Evolutionary conservation across 23 tunicate genomes (phyloP), one percentile per base, ranked within the genome.

Genomic region (Aplidium turbinatum): DNA sequence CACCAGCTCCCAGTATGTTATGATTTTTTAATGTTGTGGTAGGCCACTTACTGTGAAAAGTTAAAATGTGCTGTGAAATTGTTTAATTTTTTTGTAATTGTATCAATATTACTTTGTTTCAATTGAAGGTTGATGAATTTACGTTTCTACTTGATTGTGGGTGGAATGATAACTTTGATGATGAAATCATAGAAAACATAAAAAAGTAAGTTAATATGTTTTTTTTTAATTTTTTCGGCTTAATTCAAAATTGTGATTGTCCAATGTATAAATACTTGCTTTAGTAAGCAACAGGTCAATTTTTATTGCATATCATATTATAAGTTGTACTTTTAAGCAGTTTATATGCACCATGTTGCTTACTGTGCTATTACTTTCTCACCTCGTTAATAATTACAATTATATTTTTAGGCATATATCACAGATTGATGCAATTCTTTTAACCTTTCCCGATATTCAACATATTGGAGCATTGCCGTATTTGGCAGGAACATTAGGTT

Each of bases 71-170:
- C 63, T n/a, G 26, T 20, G 18, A 9, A 7, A 21, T 56, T 56
- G 63, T n/a, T 20, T 56, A 11, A 56, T 23, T 56, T 56, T 56
- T 9, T n/a, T 56, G 27, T 7, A 9, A 20, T n/a, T 56, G 7
- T 20, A 11, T 20, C 21, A 9, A 20, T 11, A 9, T n/a, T 9
- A 23, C 63, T n/a, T 64, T 64, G n/a, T 16, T 9, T 74, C 1
- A 1, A 57, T 57, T 71, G 4, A 38, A 87, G 87, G 89, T 94
- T 34, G 99, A 94, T 64, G 99, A 94, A 39, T 94, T 94, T 51
- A 94, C 85, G 0, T 83, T 94, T 77, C 75, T 94, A 1, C 90
- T 94, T 3, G 99, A 94, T 55, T 94, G 99, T 71, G 99, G 99
- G 61, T 94, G 99, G 99, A 60, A 77, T 61, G 99, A 94, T 72